A percentile compares a stretch with the other conserved stretches of the same genome.
Evolutionary conservation across 92 coral and sea anemone species (phyloP).

Genomic region (Bergia sp.): DNA sequence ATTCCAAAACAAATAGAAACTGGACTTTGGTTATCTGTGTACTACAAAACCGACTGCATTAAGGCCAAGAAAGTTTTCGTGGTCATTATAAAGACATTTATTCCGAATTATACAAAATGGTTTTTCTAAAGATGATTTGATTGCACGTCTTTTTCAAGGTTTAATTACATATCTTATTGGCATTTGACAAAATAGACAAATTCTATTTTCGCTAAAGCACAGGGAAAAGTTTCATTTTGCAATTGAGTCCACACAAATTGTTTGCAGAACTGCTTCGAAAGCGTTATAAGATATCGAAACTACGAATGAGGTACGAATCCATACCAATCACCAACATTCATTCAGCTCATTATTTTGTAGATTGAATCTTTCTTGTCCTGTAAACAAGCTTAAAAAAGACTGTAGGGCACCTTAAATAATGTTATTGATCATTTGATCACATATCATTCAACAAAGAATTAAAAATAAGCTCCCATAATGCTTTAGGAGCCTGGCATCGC

Average conservation of each 20-base stretch:
- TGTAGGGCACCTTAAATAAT: too few species aligned
- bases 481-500: too few species aligned
- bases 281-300: too few species aligned
- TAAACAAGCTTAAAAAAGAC: not conserved
- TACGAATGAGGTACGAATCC: not conserved
- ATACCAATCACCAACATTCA: not conserved
- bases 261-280: not conserved
- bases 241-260: not conserved
- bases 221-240: not conserved
- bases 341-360: not conserved
- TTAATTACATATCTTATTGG: too few species aligned
- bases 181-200: too few species aligned
- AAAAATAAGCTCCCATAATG: too few species aligned
- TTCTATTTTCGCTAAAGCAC: too few species aligned
- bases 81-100: not conserved
- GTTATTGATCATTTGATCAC: not conserved
- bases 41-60: too few species aligned
- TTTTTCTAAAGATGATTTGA: too few species aligned
- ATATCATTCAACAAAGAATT: not conserved
- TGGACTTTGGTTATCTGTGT: not conserved
- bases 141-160: too few species aligned
- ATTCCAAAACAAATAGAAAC: not conserved
- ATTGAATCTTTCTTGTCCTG: not conserved
- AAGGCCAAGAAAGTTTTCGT: not conserved
- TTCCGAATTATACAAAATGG: too few species aligned